Conservation (phyloP, 2,888 invertebrate species). For the Eustalomyia histrio region DNA sequence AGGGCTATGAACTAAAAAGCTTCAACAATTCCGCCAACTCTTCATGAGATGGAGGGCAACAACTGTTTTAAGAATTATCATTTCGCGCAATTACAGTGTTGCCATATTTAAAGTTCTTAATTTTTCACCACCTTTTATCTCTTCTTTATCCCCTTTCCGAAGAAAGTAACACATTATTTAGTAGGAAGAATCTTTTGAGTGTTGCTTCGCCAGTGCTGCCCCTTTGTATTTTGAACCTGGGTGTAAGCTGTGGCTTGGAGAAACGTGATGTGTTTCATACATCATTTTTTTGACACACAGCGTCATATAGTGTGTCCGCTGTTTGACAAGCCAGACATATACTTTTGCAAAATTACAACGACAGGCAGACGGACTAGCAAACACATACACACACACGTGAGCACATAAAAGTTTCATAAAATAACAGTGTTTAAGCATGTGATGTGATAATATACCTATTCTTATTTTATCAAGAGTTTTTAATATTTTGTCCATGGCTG, state of each 20-base stretch:
- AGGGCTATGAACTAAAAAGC: no score
- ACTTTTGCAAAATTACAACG: neutral
- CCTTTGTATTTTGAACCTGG: no score
- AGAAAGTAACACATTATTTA: no score
- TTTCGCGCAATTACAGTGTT: no score
- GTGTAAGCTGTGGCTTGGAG: slow-evolving; percentile 53
- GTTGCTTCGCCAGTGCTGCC: no score
- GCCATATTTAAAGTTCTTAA: no score
- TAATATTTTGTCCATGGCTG: neutral
- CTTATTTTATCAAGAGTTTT: slow-evolving; percentile 21
- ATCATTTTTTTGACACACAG: slow-evolving; percentile 61
- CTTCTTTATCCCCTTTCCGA: no score
- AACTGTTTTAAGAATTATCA: no score
- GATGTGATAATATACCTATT: slow-evolving; percentile 32
- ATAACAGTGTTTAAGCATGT: neutral
- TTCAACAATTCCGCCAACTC: no score
- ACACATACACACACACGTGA: neutral
- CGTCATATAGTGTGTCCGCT: slow-evolving; percentile 63
- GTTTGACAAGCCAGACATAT: slow-evolving; percentile 60
- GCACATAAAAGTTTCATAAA: neutral
- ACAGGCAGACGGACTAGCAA: neutral
- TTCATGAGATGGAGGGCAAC: no score
- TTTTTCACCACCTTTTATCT: no score
- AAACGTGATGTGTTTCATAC: slow-evolving; percentile 62
- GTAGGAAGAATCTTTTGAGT: no score